phyloP scores from a whole-genome alignment of 2,797 vertebrate species.

The Melanotaenia trifasciata region DNA sequence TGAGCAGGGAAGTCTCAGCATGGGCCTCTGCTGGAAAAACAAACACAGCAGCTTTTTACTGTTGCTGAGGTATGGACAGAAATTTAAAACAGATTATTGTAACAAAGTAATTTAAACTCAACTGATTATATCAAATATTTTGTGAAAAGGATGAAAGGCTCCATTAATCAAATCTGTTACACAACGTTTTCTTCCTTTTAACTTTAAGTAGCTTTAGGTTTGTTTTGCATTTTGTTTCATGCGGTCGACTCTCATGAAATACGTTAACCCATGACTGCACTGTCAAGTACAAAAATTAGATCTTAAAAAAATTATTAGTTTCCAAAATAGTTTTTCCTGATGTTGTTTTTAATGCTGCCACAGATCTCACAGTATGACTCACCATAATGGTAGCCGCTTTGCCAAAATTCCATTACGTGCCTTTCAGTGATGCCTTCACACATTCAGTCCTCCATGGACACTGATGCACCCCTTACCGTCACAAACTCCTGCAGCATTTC shows the following conservation, averaged over 20 bases:
- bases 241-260: not conserved
- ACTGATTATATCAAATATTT: no score
- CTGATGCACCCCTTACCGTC: not conserved
- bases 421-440: not conserved
- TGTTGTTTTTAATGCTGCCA: not conserved
- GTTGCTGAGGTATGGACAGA: not conserved
- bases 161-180: no score
- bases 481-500: no score
- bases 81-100: no score
- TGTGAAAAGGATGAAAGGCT: no score
- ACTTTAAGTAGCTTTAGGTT: not conserved
- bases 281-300: not conserved
- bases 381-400: not conserved
- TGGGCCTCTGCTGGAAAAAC: constrained; percentile 33
- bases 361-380: no score
- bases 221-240: not conserved
- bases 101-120: no score
- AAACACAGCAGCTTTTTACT: constrained; percentile 23
- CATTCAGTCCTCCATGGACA: no score
- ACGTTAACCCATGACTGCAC: not conserved
- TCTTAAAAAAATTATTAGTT: no score
- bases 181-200: no score
- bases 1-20: constrained; percentile 18
- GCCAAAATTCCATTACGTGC: not conserved
- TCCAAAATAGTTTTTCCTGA: no score